Base-by-base conservation (phyloP, 53 echinoderm and acorn worm genomes). In the Arbacia lixula region DNA sequence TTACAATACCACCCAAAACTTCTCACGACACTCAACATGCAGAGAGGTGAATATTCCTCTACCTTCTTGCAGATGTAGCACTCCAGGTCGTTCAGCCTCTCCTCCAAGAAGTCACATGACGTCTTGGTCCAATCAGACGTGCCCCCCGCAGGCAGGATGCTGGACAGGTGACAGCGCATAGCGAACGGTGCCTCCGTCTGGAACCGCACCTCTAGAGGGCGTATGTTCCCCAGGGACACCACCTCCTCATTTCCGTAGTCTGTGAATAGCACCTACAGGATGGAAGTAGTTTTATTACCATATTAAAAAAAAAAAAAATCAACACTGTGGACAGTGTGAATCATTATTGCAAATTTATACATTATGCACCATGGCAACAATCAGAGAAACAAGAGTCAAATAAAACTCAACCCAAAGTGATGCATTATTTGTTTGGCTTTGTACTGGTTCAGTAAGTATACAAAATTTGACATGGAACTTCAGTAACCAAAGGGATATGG, bases 1-100 rank as follows among this genome's bases (percentile, higher is more conserved):
- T n/a, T n/a, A n/a, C n/a, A n/a, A n/a, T n/a, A n/a, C n/a, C n/a
- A n/a, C n/a, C n/a, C n/a, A n/a, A n/a, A n/a, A n/a, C n/a, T n/a
- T n/a, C n/a, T 26, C 55, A 55, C 5, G 21, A 6, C 55, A 2
- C 17, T 20, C 5, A 55, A 0, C n/a, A n/a, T n/a, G n/a, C n/a
- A n/a, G n/a, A n/a, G n/a, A n/a, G n/a, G n/a, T n/a, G n/a, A n/a
- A 2, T 61, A 14, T 61, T 2, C 3, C 14, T 21, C 16, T 79
- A 98, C 98, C 98, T 98, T 94, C 22, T 94, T 92, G 31, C 71
- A 86, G 30, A 98, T 94, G 80, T 90, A 94, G 57, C 98, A 98
- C 52, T 98, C 94, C 29, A 98, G 52, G 54, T 92, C 91, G 16
- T 77, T 86, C 37, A 98, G 82, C 78, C 79, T 88, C 37, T 82